Evolutionary conservation across 2,797 vertebrate species (phyloP).

Genomic region (Gobio occitaniae): DNA sequence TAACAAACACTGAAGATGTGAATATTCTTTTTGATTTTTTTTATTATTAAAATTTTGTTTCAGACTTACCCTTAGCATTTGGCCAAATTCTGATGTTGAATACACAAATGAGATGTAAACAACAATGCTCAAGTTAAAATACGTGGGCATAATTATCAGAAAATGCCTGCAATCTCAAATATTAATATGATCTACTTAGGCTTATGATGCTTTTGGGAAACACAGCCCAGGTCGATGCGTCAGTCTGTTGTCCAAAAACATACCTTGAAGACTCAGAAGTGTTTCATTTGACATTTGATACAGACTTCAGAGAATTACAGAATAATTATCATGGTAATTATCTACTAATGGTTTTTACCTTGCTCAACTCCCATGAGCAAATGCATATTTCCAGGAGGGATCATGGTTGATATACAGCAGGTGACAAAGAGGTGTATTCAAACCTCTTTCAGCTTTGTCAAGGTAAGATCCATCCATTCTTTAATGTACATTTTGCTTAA

Average conservation of each 20-base stretch:
- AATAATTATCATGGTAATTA: not conserved
- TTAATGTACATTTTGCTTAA: not conserved
- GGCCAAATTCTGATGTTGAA: not conserved
- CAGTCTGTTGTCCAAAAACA: not conserved
- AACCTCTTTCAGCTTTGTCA: not conserved
- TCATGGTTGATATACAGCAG: slow-evolving; percentile 26
- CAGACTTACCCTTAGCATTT: not conserved
- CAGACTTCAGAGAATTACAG: slow-evolving; percentile 32
- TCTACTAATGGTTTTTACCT: slow-evolving; percentile 4
- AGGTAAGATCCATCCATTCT: slow-evolving; percentile 10
- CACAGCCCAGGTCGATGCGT: not conserved
- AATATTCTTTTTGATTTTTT: not conserved
- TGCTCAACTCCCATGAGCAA: not conserved
- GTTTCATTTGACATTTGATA: slow-evolving; percentile 8
- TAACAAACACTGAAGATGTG: not conserved
- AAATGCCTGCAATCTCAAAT: not conserved
- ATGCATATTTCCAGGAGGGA: not conserved
- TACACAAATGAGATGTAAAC: not conserved
- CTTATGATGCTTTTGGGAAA: not conserved
- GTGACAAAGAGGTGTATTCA: not conserved
- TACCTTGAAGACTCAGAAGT: not conserved
- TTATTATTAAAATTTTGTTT: not conserved
- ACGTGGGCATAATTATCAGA: not conserved
- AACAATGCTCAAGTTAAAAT: not conserved
- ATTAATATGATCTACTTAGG: too few relatives aligned